Base-by-base conservation (phyloP, 2,113 vertebrate species). In the Cyprinodon brontotheroides region DNA sequence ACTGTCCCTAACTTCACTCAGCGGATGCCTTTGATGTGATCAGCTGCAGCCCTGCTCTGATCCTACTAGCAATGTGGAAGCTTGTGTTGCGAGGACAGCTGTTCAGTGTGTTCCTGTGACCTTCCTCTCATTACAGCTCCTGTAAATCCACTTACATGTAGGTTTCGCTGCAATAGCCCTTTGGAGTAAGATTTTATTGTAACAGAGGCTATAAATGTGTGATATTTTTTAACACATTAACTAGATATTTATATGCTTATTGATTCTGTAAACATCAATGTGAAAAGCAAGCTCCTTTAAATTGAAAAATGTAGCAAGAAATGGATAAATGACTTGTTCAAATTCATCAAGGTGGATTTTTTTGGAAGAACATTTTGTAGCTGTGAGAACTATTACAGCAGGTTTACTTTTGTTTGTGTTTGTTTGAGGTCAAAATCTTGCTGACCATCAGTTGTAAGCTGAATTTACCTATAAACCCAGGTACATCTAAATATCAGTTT, bases 21-120 rank as follows among this genome's bases (percentile, higher is more conserved):
- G 81, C 68, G 12, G 75, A 71, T 41, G 73, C 74, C 81, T 89
- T 85, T 87, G 82, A 88, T 86, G 82, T 83, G 77, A 82, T 78
- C 87, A 74, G 71, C 73, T 86, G 79, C 37, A 75, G 76, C 53
- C 0, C 59, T 67, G 73, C 73, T 64, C 72, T 80, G 69, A 80
- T 81, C 82, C 68, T 65, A 17, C 69, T 61, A 43, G 68, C n/a
- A 63, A 79, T 72, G 43, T 65, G 48, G 45, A 14, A 68, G 70
- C 75, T 65, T 66, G 59, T 61, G 72, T 81, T 48, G 50, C 57
- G 63, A 74, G 70, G 65, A 81, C 87, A 88, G 83, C 87, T 86
- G 80, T 85, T 85, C 72, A 74, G 7, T 79, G 74, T 81, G 73
- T 50, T 57, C 72, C 45, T 4, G 0, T 81, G 82, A 87, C 83